Evolutionary conservation across 2,888 invertebrate genomes (phyloP).

Genomic region (Phymatocera aterrima): DNA sequence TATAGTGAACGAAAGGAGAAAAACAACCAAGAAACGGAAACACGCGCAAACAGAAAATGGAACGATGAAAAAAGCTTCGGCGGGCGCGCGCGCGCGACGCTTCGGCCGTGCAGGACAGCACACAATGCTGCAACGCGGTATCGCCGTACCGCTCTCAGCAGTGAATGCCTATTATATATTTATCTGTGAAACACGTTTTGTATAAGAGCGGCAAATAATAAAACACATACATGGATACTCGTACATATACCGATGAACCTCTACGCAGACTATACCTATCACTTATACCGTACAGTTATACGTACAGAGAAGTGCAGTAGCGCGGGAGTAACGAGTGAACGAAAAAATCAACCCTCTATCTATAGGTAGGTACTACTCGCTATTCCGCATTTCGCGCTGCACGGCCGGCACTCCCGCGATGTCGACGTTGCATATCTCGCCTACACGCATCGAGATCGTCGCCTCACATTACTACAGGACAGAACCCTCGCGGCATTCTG

Average conservation of each 20-base stretch:
- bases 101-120: constrained; percentile 71
- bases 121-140: constrained; percentile 68
- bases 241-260: too few species aligned
- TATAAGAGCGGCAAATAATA: constrained; percentile 74
- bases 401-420: neutral
- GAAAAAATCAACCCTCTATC: constrained; percentile 11
- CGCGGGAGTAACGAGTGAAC: neutral
- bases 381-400: too few species aligned
- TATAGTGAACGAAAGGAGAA: neutral
- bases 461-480: too few species aligned
- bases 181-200: constrained; percentile 74
- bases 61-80: constrained; percentile 58
- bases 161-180: constrained; percentile 75
- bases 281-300: neutral
- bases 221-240: constrained; percentile 62
- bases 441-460: too few species aligned
- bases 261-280: too few species aligned
- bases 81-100: constrained; percentile 68
- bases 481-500: too few species aligned
- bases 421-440: neutral
- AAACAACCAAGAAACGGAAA: constrained; percentile 17
- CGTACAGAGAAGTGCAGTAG: neutral
- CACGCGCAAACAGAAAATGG: neutral
- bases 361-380: neutral
- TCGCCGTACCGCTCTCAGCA: constrained; percentile 70